Evolutionary conservation across 2,113 vertebrate genomes (phyloP).

Genomic region (Mirza zaza): DNA sequence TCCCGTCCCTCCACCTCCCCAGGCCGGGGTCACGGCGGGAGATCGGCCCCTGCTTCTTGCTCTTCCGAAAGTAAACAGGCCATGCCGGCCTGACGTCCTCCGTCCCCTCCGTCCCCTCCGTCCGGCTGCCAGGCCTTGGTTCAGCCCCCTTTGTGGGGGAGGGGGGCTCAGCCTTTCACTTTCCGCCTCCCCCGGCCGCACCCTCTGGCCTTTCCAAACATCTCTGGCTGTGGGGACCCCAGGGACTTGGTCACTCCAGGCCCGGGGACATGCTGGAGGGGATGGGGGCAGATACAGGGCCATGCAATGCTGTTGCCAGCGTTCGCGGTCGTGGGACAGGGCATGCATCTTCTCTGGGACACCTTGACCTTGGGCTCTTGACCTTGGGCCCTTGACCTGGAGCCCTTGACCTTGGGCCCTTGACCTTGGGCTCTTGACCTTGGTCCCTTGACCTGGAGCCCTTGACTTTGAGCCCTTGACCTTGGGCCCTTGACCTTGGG

Average conservation of each 20-base stretch:
- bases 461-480: too few species aligned
- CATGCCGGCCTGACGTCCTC: background rate
- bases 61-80: background rate
- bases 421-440: too few species aligned
- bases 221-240: background rate
- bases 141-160: background rate
- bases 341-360: background rate
- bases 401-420: too few species aligned
- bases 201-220: background rate
- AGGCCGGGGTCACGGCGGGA: conserved; percentile 46
- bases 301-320: background rate
- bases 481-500: too few species aligned
- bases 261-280: background rate
- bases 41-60: background rate
- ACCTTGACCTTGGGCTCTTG: background rate
- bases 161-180: background rate
- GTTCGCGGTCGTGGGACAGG: background rate
- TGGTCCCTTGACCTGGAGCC: too few species aligned
- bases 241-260: background rate
- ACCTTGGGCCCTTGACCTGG: too few species aligned
- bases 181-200: background rate
- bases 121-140: background rate
- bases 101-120: too few species aligned
- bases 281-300: background rate
- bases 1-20: background rate